Base-by-base conservation (phyloP, 2,888 invertebrate genomes). In the Buathra laborator region DNA sequence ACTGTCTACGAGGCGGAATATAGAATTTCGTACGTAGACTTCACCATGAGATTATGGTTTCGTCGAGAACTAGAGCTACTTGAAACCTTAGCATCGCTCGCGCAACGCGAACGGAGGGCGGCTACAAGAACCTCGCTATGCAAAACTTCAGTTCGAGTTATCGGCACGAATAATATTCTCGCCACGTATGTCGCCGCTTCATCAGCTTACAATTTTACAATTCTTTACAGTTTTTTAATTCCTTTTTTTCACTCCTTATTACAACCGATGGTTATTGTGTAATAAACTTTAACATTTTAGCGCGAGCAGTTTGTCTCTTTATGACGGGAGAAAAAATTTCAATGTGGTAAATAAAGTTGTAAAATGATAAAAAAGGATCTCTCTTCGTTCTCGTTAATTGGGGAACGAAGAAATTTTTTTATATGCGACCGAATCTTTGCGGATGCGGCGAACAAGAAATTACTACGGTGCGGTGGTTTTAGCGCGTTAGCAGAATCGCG, bases 81-180 rank as follows among this genome's bases (percentile, higher is more conserved):
- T 16, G 19, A 9, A 24, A 24, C 24, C 24, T 24, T 16, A 16
- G 56, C 19, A 29, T 62, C 32, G 32, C 14, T 62, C 16, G 29
- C 62, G 29, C 14, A 32, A 37, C 29, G n/a, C 29, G 56, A 24
- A 29, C 62, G 10, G 32, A 62, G 62, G n/a, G 62, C 12, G 7
- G 9, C 10, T 14, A 5, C 32, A 14, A 6, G 14, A 29, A 4
- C 62, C 14, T 3, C 14, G 32, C 29, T 32, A 29, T 9, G 32
- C 14, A 19, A 56, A 56, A 56, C 56, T 7, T 10, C 56, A 3
- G 16, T 56, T 56, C 56, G 56, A 62, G 29, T 62, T 62, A 62
- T 62, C 56, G 53, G 32, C 37, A 14, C 6, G 37, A 37, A 12
- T 71, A 71, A 71, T 56, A 71, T 71, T 71, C 75, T 10, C 62